Conservation (phyloP, 2,113 vertebrate species). For the Actenoides lindsayi region DNA sequence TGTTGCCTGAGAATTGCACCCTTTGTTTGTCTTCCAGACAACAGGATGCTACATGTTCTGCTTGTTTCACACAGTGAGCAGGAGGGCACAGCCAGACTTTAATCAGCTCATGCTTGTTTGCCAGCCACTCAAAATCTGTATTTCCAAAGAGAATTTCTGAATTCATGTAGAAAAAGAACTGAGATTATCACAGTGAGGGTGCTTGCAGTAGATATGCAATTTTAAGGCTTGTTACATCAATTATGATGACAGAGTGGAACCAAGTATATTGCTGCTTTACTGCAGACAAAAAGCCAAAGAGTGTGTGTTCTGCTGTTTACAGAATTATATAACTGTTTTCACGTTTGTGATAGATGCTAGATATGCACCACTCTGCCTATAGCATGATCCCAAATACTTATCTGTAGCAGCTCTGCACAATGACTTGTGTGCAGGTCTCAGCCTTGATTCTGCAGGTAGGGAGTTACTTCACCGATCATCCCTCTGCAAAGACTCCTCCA, state of each 20-base stretch:
- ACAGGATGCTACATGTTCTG: background rate
- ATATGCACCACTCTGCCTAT: background rate
- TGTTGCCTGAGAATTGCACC: background rate
- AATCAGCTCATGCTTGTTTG: background rate
- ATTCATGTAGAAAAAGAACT: background rate
- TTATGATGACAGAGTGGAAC: background rate
- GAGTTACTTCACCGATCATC: background rate
- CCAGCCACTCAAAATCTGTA: background rate
- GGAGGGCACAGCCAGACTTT: background rate
- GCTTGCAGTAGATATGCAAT: background rate
- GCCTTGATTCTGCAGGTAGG: background rate
- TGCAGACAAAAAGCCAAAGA: background rate
- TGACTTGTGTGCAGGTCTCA: background rate
- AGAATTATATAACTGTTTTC: background rate
- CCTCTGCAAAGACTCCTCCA: background rate
- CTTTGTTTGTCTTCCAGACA: background rate
- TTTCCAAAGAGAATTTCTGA: background rate
- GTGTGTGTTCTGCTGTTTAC: background rate
- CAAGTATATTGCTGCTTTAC: background rate
- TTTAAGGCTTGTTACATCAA: background rate
- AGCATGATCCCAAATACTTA: background rate
- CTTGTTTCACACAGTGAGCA: background rate
- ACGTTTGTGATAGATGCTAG: background rate
- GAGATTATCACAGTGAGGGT: background rate
- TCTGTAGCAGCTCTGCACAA: background rate